Percentiles rank a stretch among this genome's conserved stretches.
phyloP scores from a whole-genome alignment of 2,888 invertebrate genomes.

The Camponotus fellah region DNA sequence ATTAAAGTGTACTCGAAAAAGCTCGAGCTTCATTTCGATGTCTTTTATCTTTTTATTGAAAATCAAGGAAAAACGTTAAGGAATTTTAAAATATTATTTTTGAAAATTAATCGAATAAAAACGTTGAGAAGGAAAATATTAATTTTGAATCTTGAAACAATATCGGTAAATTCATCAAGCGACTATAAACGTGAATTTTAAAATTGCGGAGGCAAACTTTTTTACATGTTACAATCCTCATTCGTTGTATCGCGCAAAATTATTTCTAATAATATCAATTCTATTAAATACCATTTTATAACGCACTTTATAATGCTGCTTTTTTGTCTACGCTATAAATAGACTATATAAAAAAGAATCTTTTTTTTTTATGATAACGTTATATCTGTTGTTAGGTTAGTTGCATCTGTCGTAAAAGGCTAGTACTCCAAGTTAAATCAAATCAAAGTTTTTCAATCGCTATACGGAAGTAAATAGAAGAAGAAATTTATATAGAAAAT shows the following conservation, averaged over 20 bases:
- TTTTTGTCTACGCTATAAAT: background rate
- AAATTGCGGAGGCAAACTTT: slow-evolving; percentile 7
- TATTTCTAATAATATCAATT: slow-evolving; percentile 9
- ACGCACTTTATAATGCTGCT: too few species aligned
- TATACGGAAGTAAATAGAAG: background rate
- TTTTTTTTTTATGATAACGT: too few species aligned
- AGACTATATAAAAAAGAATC: background rate
- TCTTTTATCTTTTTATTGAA: background rate
- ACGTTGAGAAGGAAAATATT: background rate
- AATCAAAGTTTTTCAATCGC: slow-evolving; percentile 24
- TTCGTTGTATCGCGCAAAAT: background rate
- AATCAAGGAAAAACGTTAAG: background rate
- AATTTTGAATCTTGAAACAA: background rate
- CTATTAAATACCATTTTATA: background rate
- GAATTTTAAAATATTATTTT: slow-evolving; percentile 11
- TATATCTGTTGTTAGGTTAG: background rate
- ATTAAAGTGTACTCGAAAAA: slow-evolving; percentile 33
- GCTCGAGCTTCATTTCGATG: background rate
- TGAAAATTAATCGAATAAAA: background rate
- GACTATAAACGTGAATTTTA: background rate
- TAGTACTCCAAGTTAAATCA: slow-evolving; percentile 29
- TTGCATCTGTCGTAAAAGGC: slow-evolving; percentile 37
- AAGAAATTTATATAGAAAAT: slow-evolving; percentile 23
- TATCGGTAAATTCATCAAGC: background rate
- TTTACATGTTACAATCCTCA: background rate